These are phyloP conservation scores for Hydropsyche tenuis DNA, from an alignment of 1,140 invertebrate genomes.

Conservation along the genomic window DNA sequence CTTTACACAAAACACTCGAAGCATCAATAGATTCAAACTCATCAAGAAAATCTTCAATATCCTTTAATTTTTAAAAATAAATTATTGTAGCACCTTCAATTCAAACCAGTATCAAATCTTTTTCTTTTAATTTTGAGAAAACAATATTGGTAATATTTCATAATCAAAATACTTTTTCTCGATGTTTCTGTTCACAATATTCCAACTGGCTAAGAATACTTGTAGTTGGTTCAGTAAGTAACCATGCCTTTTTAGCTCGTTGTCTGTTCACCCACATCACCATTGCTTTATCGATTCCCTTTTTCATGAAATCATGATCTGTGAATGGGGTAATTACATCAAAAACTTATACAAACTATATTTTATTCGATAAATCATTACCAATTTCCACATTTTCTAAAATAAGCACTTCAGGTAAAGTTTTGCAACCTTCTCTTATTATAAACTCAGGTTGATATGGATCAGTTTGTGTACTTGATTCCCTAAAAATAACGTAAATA, in stretches of 20 bases:
- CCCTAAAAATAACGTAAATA: background rate
- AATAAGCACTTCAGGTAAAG: conserved; percentile 14
- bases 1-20: background rate
- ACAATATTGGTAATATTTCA: background rate
- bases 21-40: background rate
- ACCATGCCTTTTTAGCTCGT: conserved; percentile 26
- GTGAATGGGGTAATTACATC: background rate
- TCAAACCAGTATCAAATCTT: background rate
- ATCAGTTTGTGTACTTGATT: conserved; percentile 27
- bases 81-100: too few relatives aligned
- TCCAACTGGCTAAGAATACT: conserved; percentile 33
- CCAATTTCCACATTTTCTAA: conserved; percentile 31
- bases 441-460: conserved; percentile 35
- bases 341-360: background rate
- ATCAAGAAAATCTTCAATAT: conserved; percentile 11
- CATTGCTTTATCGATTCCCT: conserved; percentile 19
- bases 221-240: conserved; percentile 11
- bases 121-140: background rate
- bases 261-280: conserved; percentile 29
- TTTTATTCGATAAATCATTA: conserved; percentile 8
- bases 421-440: conserved; percentile 27
- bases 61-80: background rate
- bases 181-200: conserved; percentile 18
- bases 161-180: conserved; percentile 28
- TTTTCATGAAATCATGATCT: conserved; percentile 23